Base-by-base conservation (phyloP, 1,140 invertebrate genomes). In the Procambarus clarkii region DNA sequence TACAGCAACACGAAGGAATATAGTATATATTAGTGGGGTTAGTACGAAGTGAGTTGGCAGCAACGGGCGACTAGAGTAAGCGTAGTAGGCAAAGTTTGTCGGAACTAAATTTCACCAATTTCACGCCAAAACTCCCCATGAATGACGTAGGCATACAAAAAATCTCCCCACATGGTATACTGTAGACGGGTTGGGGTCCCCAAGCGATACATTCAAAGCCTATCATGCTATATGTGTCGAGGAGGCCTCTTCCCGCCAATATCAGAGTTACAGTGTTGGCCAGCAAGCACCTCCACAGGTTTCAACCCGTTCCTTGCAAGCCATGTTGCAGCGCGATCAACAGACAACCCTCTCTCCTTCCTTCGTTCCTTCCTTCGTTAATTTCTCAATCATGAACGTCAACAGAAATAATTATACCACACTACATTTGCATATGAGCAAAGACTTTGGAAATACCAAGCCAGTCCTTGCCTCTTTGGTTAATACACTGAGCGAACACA, bases 221-320 rank as follows among this genome's bases (percentile, higher is more conserved):
- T 13, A 9, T 58, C 54, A 13, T 58, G 7, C 13, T 58, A 58
- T 58, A 2, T 58, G 7, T 8, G 54, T 34, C 34, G 54, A 13
- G 54, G 7, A 58, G 2, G 13, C 8, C 13, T 9, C 54, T 3
- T 24, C 58, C 15, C 82, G 45, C 45, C 2, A 74, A 74, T 34
- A 71, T 34, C 18, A 1, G 44, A 21, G 54, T 46, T 45, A 34
- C 34, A 71, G 15, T 64, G 82, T 69, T 44, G 58, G 50, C 34
- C 34, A 34, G 21, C 54, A 18, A 69, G 34, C 60, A 13, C n/a
- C 24, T 46, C 45, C 82, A 46, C 82, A 84, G 58, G 82, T 84
- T 84, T 71, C 82, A 84, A 84, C 82, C 82, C 82, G 82, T 84
- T 84, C 82, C 60, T 71, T 84, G 50, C 60, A 84, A 71, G n/a